Evolutionary conservation across 1,140 invertebrate genomes (phyloP).

Genomic region (Pogonomyrmex barbatus): DNA sequence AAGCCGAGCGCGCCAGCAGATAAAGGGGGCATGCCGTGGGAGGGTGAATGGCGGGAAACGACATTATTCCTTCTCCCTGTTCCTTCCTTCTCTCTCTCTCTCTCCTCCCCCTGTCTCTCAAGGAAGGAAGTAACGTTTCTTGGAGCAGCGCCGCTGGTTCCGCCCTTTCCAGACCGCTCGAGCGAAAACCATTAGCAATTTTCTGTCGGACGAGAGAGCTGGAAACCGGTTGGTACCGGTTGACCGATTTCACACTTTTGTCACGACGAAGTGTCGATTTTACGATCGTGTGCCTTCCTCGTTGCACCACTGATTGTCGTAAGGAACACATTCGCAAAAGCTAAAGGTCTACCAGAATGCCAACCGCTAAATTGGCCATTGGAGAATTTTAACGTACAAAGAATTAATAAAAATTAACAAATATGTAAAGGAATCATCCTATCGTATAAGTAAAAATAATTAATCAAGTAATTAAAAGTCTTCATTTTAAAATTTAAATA

Average conservation of each 20-base stretch:
- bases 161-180: slow-evolving; percentile 59
- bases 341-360: neutral
- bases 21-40: slow-evolving; percentile 41
- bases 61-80: slow-evolving; percentile 56
- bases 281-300: slow-evolving; percentile 41
- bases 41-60: slow-evolving; percentile 50
- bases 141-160: slow-evolving; percentile 55
- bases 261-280: slow-evolving; percentile 48
- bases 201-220: slow-evolving; percentile 50
- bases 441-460: too few relatives aligned
- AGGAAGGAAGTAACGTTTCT: slow-evolving; percentile 64
- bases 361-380: neutral
- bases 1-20: slow-evolving; percentile 61
- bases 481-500: too few relatives aligned
- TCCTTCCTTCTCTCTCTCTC: neutral
- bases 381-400: too few relatives aligned
- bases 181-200: slow-evolving; percentile 68
- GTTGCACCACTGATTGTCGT: slow-evolving; percentile 12
- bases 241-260: slow-evolving; percentile 62
- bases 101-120: neutral
- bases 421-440: too few relatives aligned
- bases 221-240: slow-evolving; percentile 57
- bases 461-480: too few relatives aligned
- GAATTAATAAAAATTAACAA: too few relatives aligned
- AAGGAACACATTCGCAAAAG: slow-evolving; percentile 11